Percentiles rank a stretch among this genome's conserved stretches.
Evolutionary conservation across 1,140 invertebrate genomes (phyloP).

Genomic region (Neodiprion pinetum): DNA sequence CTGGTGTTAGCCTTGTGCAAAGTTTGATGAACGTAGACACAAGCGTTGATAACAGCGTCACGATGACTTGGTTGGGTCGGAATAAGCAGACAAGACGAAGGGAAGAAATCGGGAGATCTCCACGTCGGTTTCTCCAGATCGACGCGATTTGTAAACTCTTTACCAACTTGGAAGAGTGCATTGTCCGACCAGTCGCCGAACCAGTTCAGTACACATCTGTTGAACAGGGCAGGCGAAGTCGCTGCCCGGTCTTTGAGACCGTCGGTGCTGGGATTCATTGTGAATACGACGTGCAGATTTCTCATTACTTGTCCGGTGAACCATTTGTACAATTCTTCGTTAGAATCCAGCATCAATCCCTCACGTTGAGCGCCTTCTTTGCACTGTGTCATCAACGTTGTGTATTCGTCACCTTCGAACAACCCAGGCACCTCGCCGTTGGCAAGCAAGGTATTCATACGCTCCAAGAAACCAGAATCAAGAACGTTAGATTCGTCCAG

Average conservation of each 20-base stretch:
- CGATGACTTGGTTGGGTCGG: conserved; percentile 81
- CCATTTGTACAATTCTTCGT: conserved; percentile 98
- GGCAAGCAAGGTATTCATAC: conserved; percentile 98
- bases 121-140: conserved; percentile 86
- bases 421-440: conserved; percentile 98
- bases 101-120: conserved; percentile 87
- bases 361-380: conserved; percentile 98
- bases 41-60: conserved; percentile 96
- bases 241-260: conserved; percentile 97
- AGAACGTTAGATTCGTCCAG: conserved; percentile 99
- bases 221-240: conserved; percentile 98
- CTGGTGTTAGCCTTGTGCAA: conserved; percentile 92
- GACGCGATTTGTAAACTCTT: conserved; percentile 85
- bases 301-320: conserved; percentile 99
- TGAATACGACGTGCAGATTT: conserved; percentile 99
- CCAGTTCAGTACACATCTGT: conserved; percentile 99
- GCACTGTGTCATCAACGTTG: conserved; percentile 99
- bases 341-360: conserved; percentile 97
- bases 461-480: conserved; percentile 97
- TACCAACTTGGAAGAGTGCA: conserved; percentile 93
- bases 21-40: conserved; percentile 98
- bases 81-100: conserved; percentile 81
- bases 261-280: conserved; percentile 99
- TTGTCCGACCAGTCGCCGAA: conserved; percentile 99
- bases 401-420: conserved; percentile 96